Conservation (phyloP, 2,113 vertebrate species). For the Cinclus cinclus region DNA sequence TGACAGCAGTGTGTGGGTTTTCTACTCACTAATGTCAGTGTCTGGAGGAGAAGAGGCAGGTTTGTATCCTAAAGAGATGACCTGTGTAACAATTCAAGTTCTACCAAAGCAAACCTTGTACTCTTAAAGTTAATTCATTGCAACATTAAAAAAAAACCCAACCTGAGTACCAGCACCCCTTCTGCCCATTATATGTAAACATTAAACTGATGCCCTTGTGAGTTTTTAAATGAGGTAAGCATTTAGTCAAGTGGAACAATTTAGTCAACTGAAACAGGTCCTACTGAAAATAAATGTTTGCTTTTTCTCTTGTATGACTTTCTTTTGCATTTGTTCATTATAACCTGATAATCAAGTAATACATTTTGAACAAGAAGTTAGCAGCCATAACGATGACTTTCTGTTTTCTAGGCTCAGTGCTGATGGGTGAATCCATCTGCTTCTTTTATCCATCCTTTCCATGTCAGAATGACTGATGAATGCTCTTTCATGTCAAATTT, state of each 20-base stretch:
- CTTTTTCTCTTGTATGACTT: neutral
- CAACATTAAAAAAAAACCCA: neutral
- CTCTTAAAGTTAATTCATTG: neutral
- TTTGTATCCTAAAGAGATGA: neutral
- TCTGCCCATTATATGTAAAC: neutral
- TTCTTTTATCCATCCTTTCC: neutral
- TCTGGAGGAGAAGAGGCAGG: neutral
- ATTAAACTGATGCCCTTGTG: neutral
- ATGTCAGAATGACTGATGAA: neutral
- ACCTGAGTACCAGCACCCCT: neutral
- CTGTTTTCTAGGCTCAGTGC: neutral
- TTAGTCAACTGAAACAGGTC: neutral
- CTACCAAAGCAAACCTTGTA: neutral
- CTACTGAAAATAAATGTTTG: neutral
- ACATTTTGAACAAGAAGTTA: neutral
- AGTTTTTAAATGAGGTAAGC: neutral
- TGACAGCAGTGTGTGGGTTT: neutral
- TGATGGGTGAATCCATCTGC: neutral
- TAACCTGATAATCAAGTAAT: neutral
- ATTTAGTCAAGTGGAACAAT: neutral
- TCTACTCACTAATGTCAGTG: neutral
- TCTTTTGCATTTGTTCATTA: neutral
- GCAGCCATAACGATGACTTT: neutral
- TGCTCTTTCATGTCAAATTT: neutral
- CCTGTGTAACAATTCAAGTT: neutral